Evolutionary conservation across 2,113 vertebrate species (phyloP).

Genomic region (Dicrurus megarhynchus): DNA sequence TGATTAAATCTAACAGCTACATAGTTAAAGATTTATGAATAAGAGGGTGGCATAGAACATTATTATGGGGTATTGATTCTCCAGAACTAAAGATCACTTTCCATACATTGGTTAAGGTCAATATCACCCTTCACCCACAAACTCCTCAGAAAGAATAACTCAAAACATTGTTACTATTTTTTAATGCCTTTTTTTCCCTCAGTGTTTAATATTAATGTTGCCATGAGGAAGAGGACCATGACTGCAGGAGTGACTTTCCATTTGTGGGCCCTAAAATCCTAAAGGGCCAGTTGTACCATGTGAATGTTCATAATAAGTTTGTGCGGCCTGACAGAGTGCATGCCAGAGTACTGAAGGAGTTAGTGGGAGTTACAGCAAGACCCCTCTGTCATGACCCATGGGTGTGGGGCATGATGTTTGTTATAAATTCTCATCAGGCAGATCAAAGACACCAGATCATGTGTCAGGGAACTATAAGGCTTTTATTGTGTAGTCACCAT

Average conservation of each 20-base stretch:
- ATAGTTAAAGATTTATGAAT: not conserved
- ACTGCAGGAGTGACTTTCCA: not conserved
- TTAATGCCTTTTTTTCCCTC: accelerated
- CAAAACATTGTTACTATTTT: not conserved
- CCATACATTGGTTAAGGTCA: not conserved
- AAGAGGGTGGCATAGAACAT: not conserved
- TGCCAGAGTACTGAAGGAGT: not conserved
- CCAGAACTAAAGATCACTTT: not conserved
- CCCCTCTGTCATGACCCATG: not conserved
- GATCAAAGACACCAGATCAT: not conserved
- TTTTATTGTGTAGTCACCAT: not conserved
- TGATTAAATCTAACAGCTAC: not conserved
- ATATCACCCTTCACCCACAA: not conserved
- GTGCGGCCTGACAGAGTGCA: not conserved
- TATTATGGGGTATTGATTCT: not conserved
- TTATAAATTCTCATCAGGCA: not conserved
- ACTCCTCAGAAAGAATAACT: not conserved
- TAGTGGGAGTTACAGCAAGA: not conserved
- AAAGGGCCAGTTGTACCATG: not conserved
- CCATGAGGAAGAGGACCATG: not conserved
- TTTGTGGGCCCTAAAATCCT: not conserved
- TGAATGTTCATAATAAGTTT: not conserved
- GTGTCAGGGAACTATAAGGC: not conserved
- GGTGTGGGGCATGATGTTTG: not conserved
- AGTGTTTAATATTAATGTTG: not conserved